A percentile compares a stretch with the other conserved stretches of the same genome.
Conservation (phyloP, 2,797 vertebrate genomes). For the Tamandua tetradactyla region DNA sequence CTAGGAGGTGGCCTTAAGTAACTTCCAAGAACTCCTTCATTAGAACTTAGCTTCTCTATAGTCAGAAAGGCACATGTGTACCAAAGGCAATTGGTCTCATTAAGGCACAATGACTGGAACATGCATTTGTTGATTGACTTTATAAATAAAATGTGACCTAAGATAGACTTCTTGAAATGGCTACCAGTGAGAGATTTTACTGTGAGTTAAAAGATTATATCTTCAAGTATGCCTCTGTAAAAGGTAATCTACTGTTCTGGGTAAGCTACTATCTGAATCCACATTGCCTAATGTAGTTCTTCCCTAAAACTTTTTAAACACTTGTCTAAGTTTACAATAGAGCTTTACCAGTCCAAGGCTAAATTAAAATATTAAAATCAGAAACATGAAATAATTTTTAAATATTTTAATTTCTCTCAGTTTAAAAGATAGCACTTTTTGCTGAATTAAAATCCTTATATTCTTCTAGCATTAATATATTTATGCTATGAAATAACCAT, state of each 20-base stretch:
- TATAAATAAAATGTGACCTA: background rate
- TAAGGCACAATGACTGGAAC: background rate
- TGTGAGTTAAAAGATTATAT: background rate
- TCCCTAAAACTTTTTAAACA: background rate
- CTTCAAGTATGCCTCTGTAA: background rate
- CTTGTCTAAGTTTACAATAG: background rate
- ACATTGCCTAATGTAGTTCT: background rate
- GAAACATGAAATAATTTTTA: background rate
- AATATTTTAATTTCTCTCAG: background rate
- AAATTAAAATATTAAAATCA: constrained; percentile 33
- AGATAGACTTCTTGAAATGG: background rate
- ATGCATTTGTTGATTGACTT: background rate
- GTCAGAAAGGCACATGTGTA: background rate
- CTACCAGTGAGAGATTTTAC: background rate
- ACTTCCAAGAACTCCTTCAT: background rate
- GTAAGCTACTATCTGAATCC: background rate
- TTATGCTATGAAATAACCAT: background rate
- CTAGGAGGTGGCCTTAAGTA: background rate
- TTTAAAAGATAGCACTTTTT: background rate
- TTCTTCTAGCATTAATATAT: constrained; percentile 15
- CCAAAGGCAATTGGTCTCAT: background rate
- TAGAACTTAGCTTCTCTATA: background rate
- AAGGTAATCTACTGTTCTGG: background rate
- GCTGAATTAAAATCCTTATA: background rate
- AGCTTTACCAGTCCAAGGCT: background rate